phyloP scores from a whole-genome alignment of 2,888 invertebrate genomes.

The Cecidostiba fungosa region DNA sequence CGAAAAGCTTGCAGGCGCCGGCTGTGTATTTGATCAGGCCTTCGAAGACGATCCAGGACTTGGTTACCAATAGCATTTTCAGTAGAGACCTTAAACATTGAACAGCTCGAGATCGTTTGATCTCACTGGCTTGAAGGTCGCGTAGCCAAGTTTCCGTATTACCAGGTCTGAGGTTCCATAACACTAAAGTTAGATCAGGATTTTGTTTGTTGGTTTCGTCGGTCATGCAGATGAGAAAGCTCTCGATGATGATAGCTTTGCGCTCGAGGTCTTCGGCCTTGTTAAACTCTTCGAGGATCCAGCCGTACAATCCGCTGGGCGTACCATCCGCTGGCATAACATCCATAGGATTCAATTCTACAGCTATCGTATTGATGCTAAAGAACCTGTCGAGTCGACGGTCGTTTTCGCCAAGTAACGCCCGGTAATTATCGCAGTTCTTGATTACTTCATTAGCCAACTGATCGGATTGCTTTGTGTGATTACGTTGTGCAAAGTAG shows the following conservation, averaged over 20 bases:
- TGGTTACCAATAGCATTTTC: conserved; percentile 70
- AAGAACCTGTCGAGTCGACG: conserved; percentile 70
- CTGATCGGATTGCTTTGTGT: conserved; percentile 56
- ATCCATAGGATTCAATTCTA: conserved; percentile 70
- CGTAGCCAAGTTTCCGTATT: not conserved
- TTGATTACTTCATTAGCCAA: conserved; percentile 69
- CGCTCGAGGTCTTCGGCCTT: conserved; percentile 65
- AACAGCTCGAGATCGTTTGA: conserved; percentile 62
- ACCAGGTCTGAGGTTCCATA: conserved; percentile 4
- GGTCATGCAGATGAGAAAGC: conserved; percentile 73
- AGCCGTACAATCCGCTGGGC: conserved; percentile 67
- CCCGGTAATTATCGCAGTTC: conserved; percentile 66
- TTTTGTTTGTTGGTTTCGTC: conserved; percentile 64
- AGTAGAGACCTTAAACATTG: conserved; percentile 73
- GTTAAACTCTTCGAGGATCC: conserved; percentile 72
- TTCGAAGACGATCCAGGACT: conserved; percentile 71
- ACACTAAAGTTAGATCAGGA: not conserved
- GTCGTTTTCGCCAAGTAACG: conserved; percentile 64
- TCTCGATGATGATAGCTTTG: conserved; percentile 70
- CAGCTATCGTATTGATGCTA: conserved; percentile 71
- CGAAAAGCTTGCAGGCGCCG: conserved; percentile 68
- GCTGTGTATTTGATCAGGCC: conserved; percentile 70
- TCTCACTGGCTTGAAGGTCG: conserved; percentile 58
- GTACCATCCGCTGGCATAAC: conserved; percentile 38
- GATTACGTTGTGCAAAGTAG: conserved; percentile 70